These are phyloP conservation scores for Coleophora flavipennella DNA, from an alignment of 2,888 invertebrate genomes.

Conservation along the genomic window DNA sequence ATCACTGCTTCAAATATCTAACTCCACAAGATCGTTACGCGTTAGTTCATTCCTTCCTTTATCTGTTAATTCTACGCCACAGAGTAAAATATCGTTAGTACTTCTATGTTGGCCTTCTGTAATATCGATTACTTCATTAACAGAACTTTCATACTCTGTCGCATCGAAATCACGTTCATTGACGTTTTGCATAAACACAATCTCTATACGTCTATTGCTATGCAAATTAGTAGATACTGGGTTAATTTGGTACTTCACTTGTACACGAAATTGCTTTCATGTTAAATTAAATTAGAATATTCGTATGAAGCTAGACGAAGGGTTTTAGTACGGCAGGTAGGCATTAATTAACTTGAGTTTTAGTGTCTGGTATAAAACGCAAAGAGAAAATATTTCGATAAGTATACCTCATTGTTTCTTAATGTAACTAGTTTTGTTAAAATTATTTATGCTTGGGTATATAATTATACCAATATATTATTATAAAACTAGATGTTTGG, in stretches of 20 bases:
- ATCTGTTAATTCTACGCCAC: conserved; percentile 17
- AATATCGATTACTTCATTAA: no score
- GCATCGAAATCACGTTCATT: background rate
- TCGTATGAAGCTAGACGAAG: conserved; percentile 49
- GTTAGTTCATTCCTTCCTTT: conserved; percentile 18
- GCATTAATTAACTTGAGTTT: conserved; percentile 30
- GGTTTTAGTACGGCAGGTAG: conserved; percentile 30
- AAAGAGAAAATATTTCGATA: no score
- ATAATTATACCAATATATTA: background rate
- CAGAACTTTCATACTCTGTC: background rate
- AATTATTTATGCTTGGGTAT: background rate
- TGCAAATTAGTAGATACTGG: conserved; percentile 2
- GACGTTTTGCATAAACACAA: background rate
- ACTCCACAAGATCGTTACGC: conserved; percentile 25
- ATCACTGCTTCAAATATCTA: conserved; percentile 25
- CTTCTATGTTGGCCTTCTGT: no score
- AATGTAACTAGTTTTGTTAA: background rate
- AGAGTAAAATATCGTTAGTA: conserved; percentile 6
- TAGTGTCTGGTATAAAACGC: conserved; percentile 14
- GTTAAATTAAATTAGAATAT: conserved; percentile 52
- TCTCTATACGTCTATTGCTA: background rate
- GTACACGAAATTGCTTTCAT: conserved; percentile 58
- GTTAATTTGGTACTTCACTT: conserved; percentile 41
- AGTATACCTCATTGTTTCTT: no score
- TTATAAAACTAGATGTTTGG: background rate